Conservation (phyloP, 2,113 vertebrate species). For the Dicaeum eximium region DNA sequence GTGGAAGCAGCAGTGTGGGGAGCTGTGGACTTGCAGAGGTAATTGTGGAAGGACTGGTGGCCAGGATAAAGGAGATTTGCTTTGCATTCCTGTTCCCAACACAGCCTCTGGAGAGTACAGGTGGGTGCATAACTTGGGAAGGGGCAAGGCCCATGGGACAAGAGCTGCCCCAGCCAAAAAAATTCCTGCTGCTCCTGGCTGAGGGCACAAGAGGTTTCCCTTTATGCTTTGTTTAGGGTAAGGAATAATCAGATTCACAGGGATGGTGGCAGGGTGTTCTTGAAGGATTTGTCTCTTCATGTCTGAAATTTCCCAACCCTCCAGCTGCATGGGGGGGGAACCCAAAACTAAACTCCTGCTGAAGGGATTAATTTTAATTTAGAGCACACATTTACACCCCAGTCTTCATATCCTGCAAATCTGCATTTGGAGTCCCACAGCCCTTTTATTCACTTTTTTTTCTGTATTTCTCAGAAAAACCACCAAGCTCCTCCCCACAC, state of each 20-base stretch:
- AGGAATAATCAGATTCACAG: neutral
- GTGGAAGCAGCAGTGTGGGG: neutral
- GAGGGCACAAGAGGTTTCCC: neutral
- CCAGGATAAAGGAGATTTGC: neutral
- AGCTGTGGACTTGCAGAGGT: neutral
- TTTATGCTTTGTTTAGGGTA: neutral
- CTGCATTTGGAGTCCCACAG: neutral
- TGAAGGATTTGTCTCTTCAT: neutral
- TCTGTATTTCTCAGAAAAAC: neutral
- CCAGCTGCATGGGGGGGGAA: neutral
- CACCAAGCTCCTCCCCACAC: neutral
- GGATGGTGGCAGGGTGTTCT: neutral
- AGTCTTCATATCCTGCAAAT: neutral
- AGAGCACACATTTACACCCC: neutral
- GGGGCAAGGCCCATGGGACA: neutral
- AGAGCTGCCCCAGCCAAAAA: neutral
- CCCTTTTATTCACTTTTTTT: neutral
- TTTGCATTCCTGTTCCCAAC: neutral
- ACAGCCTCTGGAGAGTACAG: neutral
- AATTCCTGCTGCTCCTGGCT: neutral
- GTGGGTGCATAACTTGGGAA: fast-evolving
- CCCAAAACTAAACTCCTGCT: neutral
- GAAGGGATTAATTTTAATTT: neutral
- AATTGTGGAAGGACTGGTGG: neutral
- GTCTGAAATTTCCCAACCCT: neutral